These are phyloP conservation scores for Eilema caniola DNA, from an alignment of 2,888 invertebrate genomes.

Conservation along the genomic window DNA sequence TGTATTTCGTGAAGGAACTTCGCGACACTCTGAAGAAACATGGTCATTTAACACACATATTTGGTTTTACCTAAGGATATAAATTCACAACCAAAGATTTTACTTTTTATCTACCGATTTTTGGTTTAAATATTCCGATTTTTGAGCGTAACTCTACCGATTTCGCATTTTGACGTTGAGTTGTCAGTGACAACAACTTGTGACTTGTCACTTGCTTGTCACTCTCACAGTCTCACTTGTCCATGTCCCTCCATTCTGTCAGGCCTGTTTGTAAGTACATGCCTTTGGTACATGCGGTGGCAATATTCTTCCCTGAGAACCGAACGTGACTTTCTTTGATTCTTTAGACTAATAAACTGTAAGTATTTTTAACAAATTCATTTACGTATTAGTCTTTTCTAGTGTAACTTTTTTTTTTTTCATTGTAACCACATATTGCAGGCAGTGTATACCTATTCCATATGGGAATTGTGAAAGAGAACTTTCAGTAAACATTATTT, in stretches of 20 bases:
- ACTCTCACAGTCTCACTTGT: too few relatives aligned
- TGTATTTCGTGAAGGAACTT: too few relatives aligned
- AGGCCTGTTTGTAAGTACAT: not conserved
- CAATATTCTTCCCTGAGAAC: not conserved
- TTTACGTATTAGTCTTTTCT: not conserved
- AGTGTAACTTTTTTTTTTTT: not conserved
- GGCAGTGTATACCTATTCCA: slow-evolving; percentile 3
- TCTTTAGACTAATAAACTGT: slow-evolving; percentile 2
- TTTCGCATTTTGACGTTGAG: too few relatives aligned
- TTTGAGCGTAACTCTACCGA: too few relatives aligned
- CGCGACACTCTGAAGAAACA: too few relatives aligned
- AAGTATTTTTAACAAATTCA: not conserved
- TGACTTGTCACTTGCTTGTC: too few relatives aligned
- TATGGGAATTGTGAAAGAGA: not conserved
- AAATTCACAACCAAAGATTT: too few relatives aligned
- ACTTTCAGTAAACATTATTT: not conserved
- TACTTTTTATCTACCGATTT: too few relatives aligned
- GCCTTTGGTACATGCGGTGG: slow-evolving; percentile 8
- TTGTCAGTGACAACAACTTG: too few relatives aligned
- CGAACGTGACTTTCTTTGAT: not conserved
- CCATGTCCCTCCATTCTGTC: not conserved
- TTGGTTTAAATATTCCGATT: too few relatives aligned
- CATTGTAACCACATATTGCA: not conserved
- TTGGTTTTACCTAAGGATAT: too few relatives aligned
- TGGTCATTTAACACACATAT: too few relatives aligned